Percentiles rank a stretch among this genome's conserved stretches.
Conservation (phyloP, 2,888 invertebrate species). For the Petrolisthes manimaculis region DNA sequence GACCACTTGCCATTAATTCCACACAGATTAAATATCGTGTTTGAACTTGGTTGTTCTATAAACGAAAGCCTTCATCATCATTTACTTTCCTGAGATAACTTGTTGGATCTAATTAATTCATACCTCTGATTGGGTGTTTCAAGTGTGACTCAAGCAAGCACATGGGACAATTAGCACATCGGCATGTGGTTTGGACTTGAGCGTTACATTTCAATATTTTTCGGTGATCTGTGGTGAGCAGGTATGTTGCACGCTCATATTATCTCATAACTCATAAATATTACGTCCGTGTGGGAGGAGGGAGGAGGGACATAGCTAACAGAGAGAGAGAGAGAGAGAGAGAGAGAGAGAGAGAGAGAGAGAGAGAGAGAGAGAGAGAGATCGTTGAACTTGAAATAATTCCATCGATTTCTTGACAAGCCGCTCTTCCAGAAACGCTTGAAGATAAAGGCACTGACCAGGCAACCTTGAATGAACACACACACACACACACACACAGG, state of each 20-base stretch:
- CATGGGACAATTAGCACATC: background rate
- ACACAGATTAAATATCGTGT: constrained; percentile 25
- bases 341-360: background rate
- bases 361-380: background rate
- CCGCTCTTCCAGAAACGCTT: background rate
- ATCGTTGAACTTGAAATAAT: background rate
- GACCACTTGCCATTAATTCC: constrained; percentile 37
- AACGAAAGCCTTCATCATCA: constrained; percentile 18
- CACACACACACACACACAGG: background rate
- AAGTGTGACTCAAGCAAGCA: background rate
- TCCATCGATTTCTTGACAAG: background rate
- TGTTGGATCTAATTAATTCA: background rate
- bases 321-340: background rate
- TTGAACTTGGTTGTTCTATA: constrained; percentile 26
- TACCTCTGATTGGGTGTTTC: background rate
- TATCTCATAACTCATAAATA: constrained; percentile 40
- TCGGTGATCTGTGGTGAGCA: background rate
- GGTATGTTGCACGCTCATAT: constrained; percentile 12
- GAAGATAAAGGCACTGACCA: background rate
- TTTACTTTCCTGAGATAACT: background rate
- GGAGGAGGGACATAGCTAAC: background rate
- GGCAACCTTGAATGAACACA: background rate
- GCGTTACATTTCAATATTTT: background rate
- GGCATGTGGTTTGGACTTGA: background rate
- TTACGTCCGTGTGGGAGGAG: constrained; percentile 37